Conservation (phyloP, 2,113 vertebrate genomes). For the Erinaceus europaeus region DNA sequence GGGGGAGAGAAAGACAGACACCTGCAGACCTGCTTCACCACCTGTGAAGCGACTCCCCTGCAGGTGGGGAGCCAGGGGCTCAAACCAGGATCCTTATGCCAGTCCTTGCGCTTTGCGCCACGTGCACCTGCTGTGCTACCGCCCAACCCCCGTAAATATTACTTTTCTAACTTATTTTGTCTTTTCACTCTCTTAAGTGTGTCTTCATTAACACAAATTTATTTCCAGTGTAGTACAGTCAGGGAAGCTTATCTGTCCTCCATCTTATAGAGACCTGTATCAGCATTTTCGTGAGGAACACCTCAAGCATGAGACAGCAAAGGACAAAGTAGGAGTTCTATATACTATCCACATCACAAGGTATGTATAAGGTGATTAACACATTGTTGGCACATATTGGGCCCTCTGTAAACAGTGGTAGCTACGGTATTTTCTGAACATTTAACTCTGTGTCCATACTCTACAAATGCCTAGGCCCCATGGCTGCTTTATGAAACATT, state of each 20-base stretch:
- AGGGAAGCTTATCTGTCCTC: too few relatives aligned
- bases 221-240: not conserved
- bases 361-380: not conserved
- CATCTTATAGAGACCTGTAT: too few relatives aligned
- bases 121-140: too few relatives aligned
- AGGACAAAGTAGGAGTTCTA: not conserved
- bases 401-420: not conserved
- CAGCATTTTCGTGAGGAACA: not conserved
- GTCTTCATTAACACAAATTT: constrained; percentile 13
- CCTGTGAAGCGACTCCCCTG: too few relatives aligned
- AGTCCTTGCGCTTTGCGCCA: too few relatives aligned
- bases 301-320: not conserved
- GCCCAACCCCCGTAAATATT: not conserved
- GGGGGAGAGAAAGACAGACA: too few relatives aligned
- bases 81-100: too few relatives aligned
- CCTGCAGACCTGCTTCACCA: not conserved
- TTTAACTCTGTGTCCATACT: not conserved
- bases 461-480: not conserved
- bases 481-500: not conserved
- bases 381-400: not conserved
- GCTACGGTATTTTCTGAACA: not conserved
- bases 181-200: constrained; percentile 4
- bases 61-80: too few relatives aligned
- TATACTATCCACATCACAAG: not conserved
- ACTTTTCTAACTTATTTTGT: not conserved